These are phyloP conservation scores for Anadara kagoshimensis DNA, from an alignment of 1,140 invertebrate species.

Conservation along the genomic window DNA sequence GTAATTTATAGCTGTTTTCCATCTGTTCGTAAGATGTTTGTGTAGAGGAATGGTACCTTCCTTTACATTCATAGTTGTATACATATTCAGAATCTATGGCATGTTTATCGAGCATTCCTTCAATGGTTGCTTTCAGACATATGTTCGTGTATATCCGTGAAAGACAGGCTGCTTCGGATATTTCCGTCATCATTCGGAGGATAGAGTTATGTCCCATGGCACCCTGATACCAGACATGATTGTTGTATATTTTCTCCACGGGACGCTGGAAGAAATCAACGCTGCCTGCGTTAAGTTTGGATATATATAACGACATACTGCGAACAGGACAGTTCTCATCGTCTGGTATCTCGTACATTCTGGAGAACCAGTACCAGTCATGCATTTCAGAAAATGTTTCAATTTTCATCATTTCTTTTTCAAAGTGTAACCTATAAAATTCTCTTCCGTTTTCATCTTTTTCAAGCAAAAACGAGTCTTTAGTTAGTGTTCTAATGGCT, in stretches of 20 bases:
- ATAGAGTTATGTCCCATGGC: conserved; percentile 29
- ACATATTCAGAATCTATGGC: conserved; percentile 10
- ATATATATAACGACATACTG: conserved; percentile 16
- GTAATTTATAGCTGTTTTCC: conserved; percentile 26
- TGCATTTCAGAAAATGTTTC: conserved; percentile 32
- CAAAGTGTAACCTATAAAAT: conserved; percentile 18
- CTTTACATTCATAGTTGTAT: conserved; percentile 21
- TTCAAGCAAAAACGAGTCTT: conserved; percentile 21
- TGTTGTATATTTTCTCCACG: not conserved
- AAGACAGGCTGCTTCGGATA: conserved; percentile 11
- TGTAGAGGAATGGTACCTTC: not conserved
- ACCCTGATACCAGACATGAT: conserved; percentile 11
- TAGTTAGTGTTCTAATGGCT: conserved; percentile 28
- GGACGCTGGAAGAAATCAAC: conserved; percentile 23
- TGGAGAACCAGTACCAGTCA: conserved; percentile 29
- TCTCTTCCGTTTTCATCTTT: conserved; percentile 19
- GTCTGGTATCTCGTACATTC: conserved; percentile 26
- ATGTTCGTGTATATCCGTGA: conserved; percentile 23
- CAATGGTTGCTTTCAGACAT: conserved; percentile 26
- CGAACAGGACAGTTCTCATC: conserved; percentile 23
- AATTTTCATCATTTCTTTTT: conserved; percentile 27
- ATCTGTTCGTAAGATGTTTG: conserved; percentile 19
- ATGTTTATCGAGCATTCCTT: conserved; percentile 18
- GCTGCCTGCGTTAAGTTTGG: conserved; percentile 9
- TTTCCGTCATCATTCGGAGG: conserved; percentile 28